Evolutionary conservation across 1,140 invertebrate species (phyloP).

Genomic region (Calephelis virginiensis): DNA sequence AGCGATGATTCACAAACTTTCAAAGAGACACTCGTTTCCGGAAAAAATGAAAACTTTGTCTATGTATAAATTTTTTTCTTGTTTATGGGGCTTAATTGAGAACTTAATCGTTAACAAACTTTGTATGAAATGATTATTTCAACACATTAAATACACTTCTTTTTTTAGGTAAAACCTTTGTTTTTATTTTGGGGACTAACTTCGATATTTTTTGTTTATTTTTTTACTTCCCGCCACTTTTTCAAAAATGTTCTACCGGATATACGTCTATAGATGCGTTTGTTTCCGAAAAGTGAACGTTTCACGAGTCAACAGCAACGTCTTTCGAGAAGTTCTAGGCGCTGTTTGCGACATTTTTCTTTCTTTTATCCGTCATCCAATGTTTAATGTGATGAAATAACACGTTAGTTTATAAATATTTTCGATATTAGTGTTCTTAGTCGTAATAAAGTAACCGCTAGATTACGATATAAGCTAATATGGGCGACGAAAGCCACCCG

Average conservation of each 20-base stretch:
- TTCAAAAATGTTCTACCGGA: slow-evolving; percentile 74
- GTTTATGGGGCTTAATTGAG: slow-evolving; percentile 31
- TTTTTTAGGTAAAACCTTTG: not conserved
- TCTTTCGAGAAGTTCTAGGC: slow-evolving; percentile 77
- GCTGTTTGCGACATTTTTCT: slow-evolving; percentile 78
- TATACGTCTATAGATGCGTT: slow-evolving; percentile 77
- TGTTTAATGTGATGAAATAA: slow-evolving; percentile 79
- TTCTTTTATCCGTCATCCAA: slow-evolving; percentile 78
- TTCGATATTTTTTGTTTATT: not conserved
- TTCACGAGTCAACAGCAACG: slow-evolving; percentile 79
- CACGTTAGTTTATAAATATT: slow-evolving; percentile 70
- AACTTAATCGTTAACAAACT: slow-evolving; percentile 16
- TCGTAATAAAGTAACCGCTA: slow-evolving; percentile 76
- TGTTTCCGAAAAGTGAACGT: slow-evolving; percentile 78
- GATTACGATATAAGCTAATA: slow-evolving; percentile 78
- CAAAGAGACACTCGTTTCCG: slow-evolving; percentile 73
- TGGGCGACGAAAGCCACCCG: slow-evolving; percentile 89
- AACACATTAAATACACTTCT: not conserved
- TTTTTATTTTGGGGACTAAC: not conserved
- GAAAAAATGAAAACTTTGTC: slow-evolving; percentile 53
- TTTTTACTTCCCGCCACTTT: slow-evolving; percentile 54
- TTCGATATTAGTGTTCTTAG: slow-evolving; percentile 77
- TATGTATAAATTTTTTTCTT: slow-evolving; percentile 35
- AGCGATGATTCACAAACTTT: slow-evolving; percentile 70
- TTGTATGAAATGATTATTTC: not conserved